Evolutionary conservation across 2,888 invertebrate species (phyloP), one percentile per base, ranked within the genome.

Genomic region (Oscheius onirici): DNA sequence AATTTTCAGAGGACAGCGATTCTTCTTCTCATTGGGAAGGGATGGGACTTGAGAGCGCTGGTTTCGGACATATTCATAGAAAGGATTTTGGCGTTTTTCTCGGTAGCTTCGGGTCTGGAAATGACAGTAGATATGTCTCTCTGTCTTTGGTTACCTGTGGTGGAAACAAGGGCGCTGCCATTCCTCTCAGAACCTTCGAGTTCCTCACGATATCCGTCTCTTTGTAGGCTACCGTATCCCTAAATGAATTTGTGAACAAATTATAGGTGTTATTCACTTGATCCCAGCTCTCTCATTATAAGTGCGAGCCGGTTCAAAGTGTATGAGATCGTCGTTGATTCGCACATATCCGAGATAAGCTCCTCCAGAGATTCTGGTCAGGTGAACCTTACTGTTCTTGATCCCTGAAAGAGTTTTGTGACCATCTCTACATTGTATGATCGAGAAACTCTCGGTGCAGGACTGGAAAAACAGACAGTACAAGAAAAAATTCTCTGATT

Each of bases 1-100:
- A 8, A 78, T 43, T 58, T 78, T 78, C 67, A 78, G 41, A 0
- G 76, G 44, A 44, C 78, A 78, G 61, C 78, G 52, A 46, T 78
- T 78, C 2, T 44, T 46, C 46, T 78, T 74, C 46, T 66, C 74
- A 52, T 54, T 66, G 11, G 43, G 26, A 2, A 66, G 49, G 34
- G 10, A 24, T 10, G 63, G 28, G 17, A 63, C 28, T 22, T 49
- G 22, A 43, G 24, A 11, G 5, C 63, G 52, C 26, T 34, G 49
- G 10, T 26, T 26, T 1, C 63, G 63, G 17, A 28, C 20, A 26
- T 49, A 49, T 1, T 46, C 28, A 20, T 24, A 2, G 49, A 63
- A 49, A 26, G 63, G 63, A 41, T 66, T 34, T 40, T 22, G 22
- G 15, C 52, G 34, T 34, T 52, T 51, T 40, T 41, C 15, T 11